Base-by-base conservation (phyloP, 1,140 invertebrate genomes). In the Calephelis nemesis region DNA sequence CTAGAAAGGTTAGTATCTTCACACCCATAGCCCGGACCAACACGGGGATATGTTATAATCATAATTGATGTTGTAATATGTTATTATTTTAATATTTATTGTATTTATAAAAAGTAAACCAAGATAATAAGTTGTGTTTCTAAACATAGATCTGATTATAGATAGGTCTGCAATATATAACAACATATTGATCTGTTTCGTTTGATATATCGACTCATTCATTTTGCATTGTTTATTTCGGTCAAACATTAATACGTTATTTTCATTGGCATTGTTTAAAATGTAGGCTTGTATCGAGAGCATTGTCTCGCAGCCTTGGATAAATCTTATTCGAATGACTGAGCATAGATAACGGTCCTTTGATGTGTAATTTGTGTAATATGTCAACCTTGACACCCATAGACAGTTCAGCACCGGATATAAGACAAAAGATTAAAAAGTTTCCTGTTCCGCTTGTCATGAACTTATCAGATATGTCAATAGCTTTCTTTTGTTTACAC, bases 381-480 rank as follows among this genome's bases (percentile, higher is more conserved):
- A 66, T 45, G 15, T 45, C 42, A 54, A 73, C 78, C 81, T 76
- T 81, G 80, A 85, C 80, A 81, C 74, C 74, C 42, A 74, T 75
- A 68, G 70, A 65, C 71, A 71, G 67, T 74, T 70, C 45, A 69
- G 47, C 70, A 72, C 82, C 80, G 85, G 84, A 88, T 81, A 73
- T 71, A 60, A 54, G 62, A 74, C 70, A 74, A 69, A 70, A 72
- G 73, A 83, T 80, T 84, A 82, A 82, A 73, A 67, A 67, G 77
- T 87, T 88, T 82, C 84, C 80, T 69, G 73, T 84, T 85, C 86
- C 84, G 75, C 70, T 63, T 74, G 72, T 78, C 70, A 69, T 74
- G 62, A 72, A 73, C 70, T 74, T 82, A 76, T 82, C 82, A 78
- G 77, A 76, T 52, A 66, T 84, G 79, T 82, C 79, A 82, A 81